Evolutionary conservation across 2,888 invertebrate genomes (phyloP), one percentile per base, ranked within the genome.

Genomic region (Monochamus alternatus): DNA sequence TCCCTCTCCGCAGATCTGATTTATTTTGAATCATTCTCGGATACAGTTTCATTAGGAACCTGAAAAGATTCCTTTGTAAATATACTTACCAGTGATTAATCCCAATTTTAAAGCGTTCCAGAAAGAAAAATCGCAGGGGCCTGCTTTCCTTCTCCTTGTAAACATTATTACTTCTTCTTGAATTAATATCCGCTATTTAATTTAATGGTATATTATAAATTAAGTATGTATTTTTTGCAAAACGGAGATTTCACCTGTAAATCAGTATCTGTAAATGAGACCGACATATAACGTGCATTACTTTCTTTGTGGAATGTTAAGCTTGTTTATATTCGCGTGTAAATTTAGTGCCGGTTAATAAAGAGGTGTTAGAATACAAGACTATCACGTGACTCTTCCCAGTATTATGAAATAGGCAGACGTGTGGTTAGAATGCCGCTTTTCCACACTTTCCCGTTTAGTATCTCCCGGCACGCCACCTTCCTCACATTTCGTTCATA

Each of bases 21-120:
- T 85, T 85, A 85, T 86, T 85, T 85, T 84, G 83, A 83, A 84
- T 85, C 83, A 78, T 77, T 77, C 74, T 73, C 74, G 79, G 66
- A 82, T 83, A 81, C 79, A 80, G 79, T 83, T 85, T 84, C 82
- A 80, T 80, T 80, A 78, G n/a, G 77, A 80, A 74, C 71, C 76
- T 59, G 75, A 78, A 77, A 74, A 80, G 75, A 76, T 81, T 80
- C 80, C 78, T 80, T 81, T 77, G 80, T 77, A 81, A 82, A 82
- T 80, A 81, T 80, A 78, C 80, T 77, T 73, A 79, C 75, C 79
- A 74, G 71, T 79, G 79, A 79, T 79, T 79, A 77, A 75, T 77
- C 74, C 73, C 51, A 64, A 68, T 79, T 68, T 72, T 58, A 58
- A 66, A 66, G 70, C 67, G 62, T 68, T 43, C 72, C 47, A 32